phyloP scores from a whole-genome alignment of 2,797 vertebrate genomes.

The Megaceryle alcyon region DNA sequence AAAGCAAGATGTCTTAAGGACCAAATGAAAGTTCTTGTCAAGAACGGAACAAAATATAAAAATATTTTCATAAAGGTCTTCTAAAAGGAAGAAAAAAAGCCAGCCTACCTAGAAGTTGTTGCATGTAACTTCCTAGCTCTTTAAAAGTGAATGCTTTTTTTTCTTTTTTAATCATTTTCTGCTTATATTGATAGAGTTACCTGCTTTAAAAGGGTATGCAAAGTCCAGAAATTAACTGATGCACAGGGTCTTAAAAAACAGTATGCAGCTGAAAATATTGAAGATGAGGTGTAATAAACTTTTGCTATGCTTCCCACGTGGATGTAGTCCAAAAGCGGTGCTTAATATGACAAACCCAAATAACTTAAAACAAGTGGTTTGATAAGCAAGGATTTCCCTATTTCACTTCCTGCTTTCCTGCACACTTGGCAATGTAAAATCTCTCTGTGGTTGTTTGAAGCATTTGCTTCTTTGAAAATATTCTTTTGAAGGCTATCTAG shows the following conservation, averaged over 20 bases:
- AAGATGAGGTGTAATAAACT: background rate
- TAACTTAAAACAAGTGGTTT: background rate
- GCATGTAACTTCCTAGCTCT: background rate
- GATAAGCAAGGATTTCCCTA: constrained; percentile 1
- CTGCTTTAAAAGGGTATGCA: background rate
- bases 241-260: background rate
- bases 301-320: background rate
- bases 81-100: background rate
- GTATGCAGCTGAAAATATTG: background rate
- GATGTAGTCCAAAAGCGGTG: background rate
- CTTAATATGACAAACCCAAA: background rate
- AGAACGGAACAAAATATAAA: background rate
- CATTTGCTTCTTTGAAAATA: background rate
- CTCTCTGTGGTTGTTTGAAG: background rate
- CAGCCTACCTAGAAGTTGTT: background rate
- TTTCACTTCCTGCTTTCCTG: constrained; percentile 19
- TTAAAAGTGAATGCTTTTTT: background rate
- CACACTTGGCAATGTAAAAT: background rate
- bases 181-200: background rate
- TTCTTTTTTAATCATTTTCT: background rate
- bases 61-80: background rate
- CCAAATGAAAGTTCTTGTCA: background rate
- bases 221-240: background rate
- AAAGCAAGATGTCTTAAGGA: background rate
- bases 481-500: background rate